Percentiles rank a stretch among this genome's conserved stretches.
Conservation (phyloP, 2,113 vertebrate genomes). For the Taxidea taxus region DNA sequence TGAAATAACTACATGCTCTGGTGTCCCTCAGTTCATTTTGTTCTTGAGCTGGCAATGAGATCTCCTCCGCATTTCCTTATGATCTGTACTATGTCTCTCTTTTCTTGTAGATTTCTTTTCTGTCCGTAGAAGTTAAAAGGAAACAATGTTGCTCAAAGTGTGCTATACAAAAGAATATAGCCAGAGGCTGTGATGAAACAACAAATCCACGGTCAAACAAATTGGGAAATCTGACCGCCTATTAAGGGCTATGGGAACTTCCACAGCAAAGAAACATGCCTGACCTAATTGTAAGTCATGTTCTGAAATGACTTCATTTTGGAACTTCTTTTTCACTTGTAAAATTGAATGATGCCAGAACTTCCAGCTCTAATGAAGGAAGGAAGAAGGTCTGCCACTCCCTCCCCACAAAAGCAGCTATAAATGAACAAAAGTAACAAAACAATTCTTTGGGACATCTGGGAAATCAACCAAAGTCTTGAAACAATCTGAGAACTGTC, state of each 20-base stretch:
- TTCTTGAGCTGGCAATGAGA: not conserved
- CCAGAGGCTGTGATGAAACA: not conserved
- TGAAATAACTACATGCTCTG: not conserved
- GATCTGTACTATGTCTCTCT: not conserved
- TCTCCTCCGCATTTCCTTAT: not conserved
- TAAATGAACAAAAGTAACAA: not conserved
- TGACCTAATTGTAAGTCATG: not conserved
- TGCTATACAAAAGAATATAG: not conserved
- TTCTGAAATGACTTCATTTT: not conserved
- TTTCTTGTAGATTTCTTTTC: not conserved
- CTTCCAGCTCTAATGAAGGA: not conserved
- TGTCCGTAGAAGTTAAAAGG: not conserved
- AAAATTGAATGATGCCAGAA: not conserved
- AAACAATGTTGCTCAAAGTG: not conserved
- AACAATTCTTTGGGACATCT: not conserved
- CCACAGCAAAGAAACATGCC: not conserved
- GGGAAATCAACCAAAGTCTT: not conserved
- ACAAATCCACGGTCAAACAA: not conserved
- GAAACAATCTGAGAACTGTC: not conserved
- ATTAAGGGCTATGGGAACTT: not conserved
- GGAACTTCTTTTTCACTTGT: not conserved
- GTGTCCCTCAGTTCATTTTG: not conserved
- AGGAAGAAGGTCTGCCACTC: not conserved
- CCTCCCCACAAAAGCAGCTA: not conserved
- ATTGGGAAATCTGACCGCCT: not conserved